These are phyloP conservation scores for Agrenia bidenticulata DNA, from an alignment of 2,888 invertebrate genomes.

Conservation along the genomic window DNA sequence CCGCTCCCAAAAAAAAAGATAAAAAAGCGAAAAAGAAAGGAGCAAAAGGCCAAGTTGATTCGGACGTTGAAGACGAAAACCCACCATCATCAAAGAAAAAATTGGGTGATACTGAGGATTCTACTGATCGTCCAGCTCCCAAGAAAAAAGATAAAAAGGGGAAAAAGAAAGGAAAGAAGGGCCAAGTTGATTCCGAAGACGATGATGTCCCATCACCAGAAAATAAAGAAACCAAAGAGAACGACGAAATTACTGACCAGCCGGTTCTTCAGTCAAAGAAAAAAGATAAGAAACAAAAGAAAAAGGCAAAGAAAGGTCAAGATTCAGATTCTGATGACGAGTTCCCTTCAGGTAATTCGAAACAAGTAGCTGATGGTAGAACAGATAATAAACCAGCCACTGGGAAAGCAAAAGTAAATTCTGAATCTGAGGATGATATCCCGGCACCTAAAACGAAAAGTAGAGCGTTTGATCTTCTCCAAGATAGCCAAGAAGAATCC, in stretches of 20 bases:
- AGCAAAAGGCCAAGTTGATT: slow-evolving; percentile 27
- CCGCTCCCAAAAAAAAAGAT: background rate
- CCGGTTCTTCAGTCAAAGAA: slow-evolving; percentile 53
- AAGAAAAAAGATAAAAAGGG: slow-evolving; percentile 54
- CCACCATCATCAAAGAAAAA: background rate
- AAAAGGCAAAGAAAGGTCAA: slow-evolving; percentile 57
- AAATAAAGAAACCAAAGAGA: slow-evolving; percentile 32
- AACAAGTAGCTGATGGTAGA: too few species aligned
- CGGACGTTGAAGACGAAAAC: slow-evolving; percentile 28
- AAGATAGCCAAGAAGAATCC: slow-evolving; percentile 1
- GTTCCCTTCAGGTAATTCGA: slow-evolving; percentile 1
- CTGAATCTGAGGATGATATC: slow-evolving; percentile 25
- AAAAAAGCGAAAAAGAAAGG: slow-evolving; percentile 29
- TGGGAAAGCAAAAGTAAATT: slow-evolving; percentile 16
- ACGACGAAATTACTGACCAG: slow-evolving; percentile 56
- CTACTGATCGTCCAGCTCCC: slow-evolving; percentile 56
- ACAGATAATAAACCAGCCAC: too few species aligned
- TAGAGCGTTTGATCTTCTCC: background rate
- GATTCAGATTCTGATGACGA: slow-evolving; percentile 52
- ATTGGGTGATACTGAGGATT: slow-evolving; percentile 46
- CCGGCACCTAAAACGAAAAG: background rate
- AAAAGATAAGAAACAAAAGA: slow-evolving; percentile 57
- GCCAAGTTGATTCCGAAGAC: slow-evolving; percentile 48
- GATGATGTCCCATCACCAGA: slow-evolving; percentile 32
- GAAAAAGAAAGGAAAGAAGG: slow-evolving; percentile 52